Evolutionary conservation across 2,113 vertebrate genomes (phyloP), one percentile per base, ranked within the genome.

Genomic region (Salvelinus fontinalis): DNA sequence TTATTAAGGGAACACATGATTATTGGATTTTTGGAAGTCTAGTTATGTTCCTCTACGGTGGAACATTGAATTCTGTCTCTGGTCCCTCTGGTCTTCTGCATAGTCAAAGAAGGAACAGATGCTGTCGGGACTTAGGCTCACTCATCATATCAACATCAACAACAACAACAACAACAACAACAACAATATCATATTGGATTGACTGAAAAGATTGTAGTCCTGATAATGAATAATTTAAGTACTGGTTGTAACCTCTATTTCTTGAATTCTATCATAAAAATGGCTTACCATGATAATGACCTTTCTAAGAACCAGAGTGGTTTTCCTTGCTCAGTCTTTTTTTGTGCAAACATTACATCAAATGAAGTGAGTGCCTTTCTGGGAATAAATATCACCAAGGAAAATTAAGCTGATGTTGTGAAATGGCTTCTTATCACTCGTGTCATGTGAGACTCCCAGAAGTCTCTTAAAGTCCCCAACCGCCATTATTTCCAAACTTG

Each of bases 311-410:
- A 44, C 27, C 27, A 68, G 82, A 70, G 85, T 87, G 82, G 12
- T 88, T 84, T 80, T 81, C 79, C 84, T 54, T 14, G 51, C 51
- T 18, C 14, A 83, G 81, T 83, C 79, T 79, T 78, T 84, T 84
- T 44, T 87, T 84, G 85, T 83, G 83, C 83, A 79, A 79, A 73
- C 74, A 87, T 82, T 84, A 85, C 87, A 80, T 88, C 83, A 85
- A 87, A 88, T 89, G 89, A 92, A 91, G 88, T 90, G 90, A 92
- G 92, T 93, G 92, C 92, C 90, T 92, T 93, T 76, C 65, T 79
- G 81, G 74, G 75, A 92, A 92, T 92, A 90, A 91, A 92, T 51
- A 85, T 57, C 49, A 83, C 16, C 18, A 18, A 12, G 34, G 6
- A 34, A 8, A 34, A 54, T 14, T 18, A 5, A 54, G 51, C 16